phyloP scores from a whole-genome alignment of 2,113 vertebrate genomes.

The Haemorhous mexicanus region DNA sequence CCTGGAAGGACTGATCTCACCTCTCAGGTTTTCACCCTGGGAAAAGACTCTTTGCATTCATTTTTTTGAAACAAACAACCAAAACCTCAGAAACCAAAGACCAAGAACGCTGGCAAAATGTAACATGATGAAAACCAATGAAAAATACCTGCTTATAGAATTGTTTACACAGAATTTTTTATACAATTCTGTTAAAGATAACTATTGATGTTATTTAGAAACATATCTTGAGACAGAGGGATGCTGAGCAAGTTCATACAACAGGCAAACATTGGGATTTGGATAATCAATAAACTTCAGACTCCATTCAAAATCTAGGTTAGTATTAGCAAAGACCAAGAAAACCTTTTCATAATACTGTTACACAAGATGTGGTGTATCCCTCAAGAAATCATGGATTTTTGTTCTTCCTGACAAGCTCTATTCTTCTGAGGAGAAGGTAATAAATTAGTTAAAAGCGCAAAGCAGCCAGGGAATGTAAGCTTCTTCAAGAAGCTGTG shows the following conservation, averaged over 20 bases:
- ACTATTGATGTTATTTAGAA: neutral
- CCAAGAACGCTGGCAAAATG: neutral
- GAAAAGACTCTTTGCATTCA: neutral
- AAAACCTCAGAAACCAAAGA: neutral
- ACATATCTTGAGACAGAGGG: neutral
- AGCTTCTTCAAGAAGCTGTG: neutral
- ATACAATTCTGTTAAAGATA: neutral
- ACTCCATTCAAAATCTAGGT: neutral
- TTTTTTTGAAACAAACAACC: neutral
- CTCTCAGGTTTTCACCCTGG: neutral
- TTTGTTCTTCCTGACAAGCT: neutral
- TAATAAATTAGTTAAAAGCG: slow-evolving; percentile 41
- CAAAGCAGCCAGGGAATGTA: neutral
- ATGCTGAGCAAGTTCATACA: neutral
- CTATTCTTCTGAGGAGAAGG: neutral
- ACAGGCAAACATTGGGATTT: neutral
- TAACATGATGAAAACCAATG: neutral
- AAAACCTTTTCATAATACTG: neutral
- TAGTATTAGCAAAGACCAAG: neutral
- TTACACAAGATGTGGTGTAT: neutral
- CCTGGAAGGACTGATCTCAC: neutral
- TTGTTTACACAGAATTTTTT: neutral
- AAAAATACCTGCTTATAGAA: neutral
- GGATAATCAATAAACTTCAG: neutral
- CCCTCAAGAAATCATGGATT: neutral